These are phyloP conservation scores for Campoplex capitator DNA, from an alignment of 2,888 invertebrate genomes.

Conservation along the genomic window DNA sequence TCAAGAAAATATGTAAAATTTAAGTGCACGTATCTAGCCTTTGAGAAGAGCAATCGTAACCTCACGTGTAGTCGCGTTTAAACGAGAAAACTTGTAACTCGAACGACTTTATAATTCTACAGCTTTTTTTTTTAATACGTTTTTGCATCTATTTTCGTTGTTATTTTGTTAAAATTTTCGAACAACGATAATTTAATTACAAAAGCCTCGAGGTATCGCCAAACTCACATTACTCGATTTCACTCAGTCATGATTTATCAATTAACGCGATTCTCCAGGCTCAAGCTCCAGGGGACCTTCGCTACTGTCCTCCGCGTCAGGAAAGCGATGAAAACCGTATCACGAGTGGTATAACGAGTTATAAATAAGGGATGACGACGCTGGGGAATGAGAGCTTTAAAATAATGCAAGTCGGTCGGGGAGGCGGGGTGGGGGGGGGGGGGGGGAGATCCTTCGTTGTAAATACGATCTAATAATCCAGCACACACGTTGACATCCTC, in stretches of 20 bases:
- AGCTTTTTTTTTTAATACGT: background rate
- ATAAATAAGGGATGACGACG: constrained; percentile 47
- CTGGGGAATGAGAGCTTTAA: constrained; percentile 11
- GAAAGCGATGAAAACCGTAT: constrained; percentile 8
- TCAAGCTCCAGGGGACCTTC: constrained; percentile 41
- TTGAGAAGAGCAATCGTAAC: constrained; percentile 2
- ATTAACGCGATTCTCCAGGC: constrained; percentile 38
- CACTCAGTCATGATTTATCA: constrained; percentile 61
- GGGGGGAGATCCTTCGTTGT: background rate
- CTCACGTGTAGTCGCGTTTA: background rate
- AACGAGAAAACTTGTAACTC: constrained; percentile 12
- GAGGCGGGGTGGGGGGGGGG: too few relatives aligned
- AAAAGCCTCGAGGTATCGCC: constrained; percentile 19
- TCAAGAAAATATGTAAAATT: constrained; percentile 21
- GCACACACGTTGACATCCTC: background rate
- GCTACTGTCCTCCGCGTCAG: constrained; percentile 14
- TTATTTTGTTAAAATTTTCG: background rate
- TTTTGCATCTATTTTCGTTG: background rate
- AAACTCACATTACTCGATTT: constrained; percentile 43
- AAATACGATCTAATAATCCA: constrained; percentile 18
- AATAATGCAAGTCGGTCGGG: constrained; percentile 6
- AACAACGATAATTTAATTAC: constrained; percentile 29
- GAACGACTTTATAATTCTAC: background rate
- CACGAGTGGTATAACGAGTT: constrained; percentile 29
- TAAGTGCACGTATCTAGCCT: constrained; percentile 1